A percentile compares a stretch with the other conserved stretches of the same genome.
These are phyloP conservation scores for Bombus balteatus DNA, from an alignment of 1,140 invertebrate species.

Conservation along the genomic window DNA sequence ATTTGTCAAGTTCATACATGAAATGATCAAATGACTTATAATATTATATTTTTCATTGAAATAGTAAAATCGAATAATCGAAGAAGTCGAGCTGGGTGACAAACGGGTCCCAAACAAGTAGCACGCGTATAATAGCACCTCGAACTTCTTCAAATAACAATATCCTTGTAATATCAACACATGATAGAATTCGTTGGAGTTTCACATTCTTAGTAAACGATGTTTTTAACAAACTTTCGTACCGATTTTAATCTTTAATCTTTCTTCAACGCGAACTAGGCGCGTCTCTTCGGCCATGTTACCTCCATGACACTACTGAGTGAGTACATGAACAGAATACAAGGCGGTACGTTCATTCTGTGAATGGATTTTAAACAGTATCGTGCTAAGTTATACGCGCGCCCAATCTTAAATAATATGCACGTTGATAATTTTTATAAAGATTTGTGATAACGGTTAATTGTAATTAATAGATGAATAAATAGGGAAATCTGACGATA, in stretches of 20 bases:
- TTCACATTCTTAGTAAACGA: constrained; percentile 18
- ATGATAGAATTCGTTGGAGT: neutral
- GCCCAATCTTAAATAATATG: constrained; percentile 16
- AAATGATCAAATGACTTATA: neutral
- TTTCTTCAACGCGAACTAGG: constrained; percentile 93
- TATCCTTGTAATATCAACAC: neutral
- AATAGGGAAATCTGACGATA: no score
- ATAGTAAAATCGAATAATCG: constrained; percentile 39
- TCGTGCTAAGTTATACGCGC: constrained; percentile 43
- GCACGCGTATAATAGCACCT: constrained; percentile 26
- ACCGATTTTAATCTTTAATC: constrained; percentile 94
- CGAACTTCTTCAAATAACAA: constrained; percentile 4
- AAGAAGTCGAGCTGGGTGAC: constrained; percentile 65
- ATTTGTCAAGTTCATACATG: neutral
- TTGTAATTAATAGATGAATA: no score
- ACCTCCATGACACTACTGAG: constrained; percentile 86
- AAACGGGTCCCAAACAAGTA: constrained; percentile 32
- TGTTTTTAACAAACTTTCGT: constrained; percentile 63
- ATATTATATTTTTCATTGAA: constrained; percentile 1
- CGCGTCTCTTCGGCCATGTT: constrained; percentile 93
- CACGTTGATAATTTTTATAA: neutral
- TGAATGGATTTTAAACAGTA: constrained; percentile 78
- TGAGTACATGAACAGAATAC: constrained; percentile 80
- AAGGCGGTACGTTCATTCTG: constrained; percentile 79
- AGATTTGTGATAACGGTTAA: no score